Evolutionary conservation across 2,113 vertebrate genomes (phyloP).

Genomic region (Indri indri): DNA sequence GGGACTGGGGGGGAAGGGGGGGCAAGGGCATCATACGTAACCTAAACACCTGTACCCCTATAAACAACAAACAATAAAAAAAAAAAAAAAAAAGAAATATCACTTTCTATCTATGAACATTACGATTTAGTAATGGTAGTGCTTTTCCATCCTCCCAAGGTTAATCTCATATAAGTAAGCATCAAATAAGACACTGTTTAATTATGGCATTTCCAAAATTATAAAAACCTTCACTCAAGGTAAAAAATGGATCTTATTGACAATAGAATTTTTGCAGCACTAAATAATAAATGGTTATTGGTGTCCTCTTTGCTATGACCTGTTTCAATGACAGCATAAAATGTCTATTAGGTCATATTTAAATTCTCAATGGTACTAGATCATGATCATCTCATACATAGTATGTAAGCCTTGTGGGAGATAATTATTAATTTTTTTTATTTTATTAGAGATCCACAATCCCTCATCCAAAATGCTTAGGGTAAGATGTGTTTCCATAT

Average conservation of each 20-base stretch:
- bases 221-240: neutral
- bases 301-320: neutral
- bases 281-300: neutral
- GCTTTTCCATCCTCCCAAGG: neutral
- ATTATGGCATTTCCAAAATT: neutral
- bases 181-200: neutral
- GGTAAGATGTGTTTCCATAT: neutral
- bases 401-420: neutral
- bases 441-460: neutral
- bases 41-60: no score
- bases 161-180: neutral
- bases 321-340: neutral
- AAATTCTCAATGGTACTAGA: neutral
- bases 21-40: no score
- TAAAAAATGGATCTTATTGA: neutral
- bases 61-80: no score
- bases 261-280: neutral
- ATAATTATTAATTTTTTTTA: neutral
- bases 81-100: no score
- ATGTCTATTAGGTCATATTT: neutral
- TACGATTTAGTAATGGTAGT: neutral
- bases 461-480: neutral
- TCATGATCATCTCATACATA: neutral
- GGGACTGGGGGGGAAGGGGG: no score
- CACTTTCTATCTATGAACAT: neutral